Evolutionary conservation across 2,797 vertebrate genomes (phyloP), one percentile per base, ranked within the genome.

Genomic region (Chromobotia macracanthus): DNA sequence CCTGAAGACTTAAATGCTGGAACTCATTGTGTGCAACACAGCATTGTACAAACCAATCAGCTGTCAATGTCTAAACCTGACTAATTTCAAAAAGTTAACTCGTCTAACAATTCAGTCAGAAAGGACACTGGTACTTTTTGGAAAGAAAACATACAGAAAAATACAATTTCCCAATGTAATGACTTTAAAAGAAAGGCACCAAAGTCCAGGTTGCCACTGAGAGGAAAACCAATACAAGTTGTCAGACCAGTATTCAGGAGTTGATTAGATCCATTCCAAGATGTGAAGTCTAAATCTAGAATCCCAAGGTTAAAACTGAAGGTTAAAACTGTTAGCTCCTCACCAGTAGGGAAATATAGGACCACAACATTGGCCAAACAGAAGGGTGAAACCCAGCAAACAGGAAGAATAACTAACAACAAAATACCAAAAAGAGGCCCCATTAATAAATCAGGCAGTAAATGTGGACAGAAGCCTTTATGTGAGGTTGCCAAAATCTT

Each of bases 161-260:
- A 88, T 93, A 87, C 89, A 86, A 94, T 86, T 89, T 90, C 83
- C 88, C 88, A 64, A 86, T 84, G 91, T 87, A 92, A 91, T 92
- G 90, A 94, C 74, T 73, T 87, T 1, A 75, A 94, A 93, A 90
- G 85, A 83, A 89, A 92, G 89, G 93, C 93, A 90, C 93, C 88
- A 90, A 97, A 94, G 86, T 98, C 97, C 87, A 97, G 94, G 88
- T 93, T 99, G 91, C 97, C 97, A 50, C 83, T 98, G 87, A 96
- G 95, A 89, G 92, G 92, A 80, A 94, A 90, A 89, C 83, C 44
- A 66, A 93, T 90, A 89, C 90, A 91, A 87, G 90, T 88, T 83
- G 87, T 87, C 81, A 93, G 82, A 89, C 83, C 82, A 77, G 89
- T 91, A 87, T 86, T 89, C 89, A 90, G 87, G 84, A 93, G 92